phyloP scores from a whole-genome alignment of 2,888 invertebrate species.

The Cyrtodaria siliqua region DNA sequence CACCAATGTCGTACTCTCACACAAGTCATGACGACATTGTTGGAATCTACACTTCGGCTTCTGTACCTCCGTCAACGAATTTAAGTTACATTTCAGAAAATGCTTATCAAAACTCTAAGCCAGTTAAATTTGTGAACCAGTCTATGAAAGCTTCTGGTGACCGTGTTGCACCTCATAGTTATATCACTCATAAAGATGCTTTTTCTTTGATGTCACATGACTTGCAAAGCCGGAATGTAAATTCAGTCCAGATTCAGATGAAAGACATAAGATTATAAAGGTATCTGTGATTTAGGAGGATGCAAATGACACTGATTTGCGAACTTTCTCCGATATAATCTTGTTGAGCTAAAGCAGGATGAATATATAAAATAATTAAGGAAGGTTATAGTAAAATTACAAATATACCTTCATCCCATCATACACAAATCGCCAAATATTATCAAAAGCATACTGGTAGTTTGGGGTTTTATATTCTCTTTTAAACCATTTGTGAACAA shows the following conservation, averaged over 20 bases:
- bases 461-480: no score
- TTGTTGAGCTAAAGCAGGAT: no score
- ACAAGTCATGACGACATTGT: slow-evolving; percentile 33
- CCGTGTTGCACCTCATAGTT: neutral
- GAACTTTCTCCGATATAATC: no score
- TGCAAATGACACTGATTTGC: no score
- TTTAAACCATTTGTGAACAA: no score
- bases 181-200: slow-evolving; percentile 8
- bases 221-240: slow-evolving; percentile 9
- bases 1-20: slow-evolving; percentile 20
- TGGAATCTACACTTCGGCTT: slow-evolving; percentile 17
- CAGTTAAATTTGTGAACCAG: neutral
- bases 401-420: no score
- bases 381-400: no score
- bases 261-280: slow-evolving; percentile 29
- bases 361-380: no score
- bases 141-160: no score
- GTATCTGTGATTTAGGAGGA: neutral
- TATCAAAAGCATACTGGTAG: no score
- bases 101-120: neutral
- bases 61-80: slow-evolving; percentile 31
- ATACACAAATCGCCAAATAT: no score
- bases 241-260: slow-evolving; percentile 24
- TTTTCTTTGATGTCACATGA: slow-evolving; percentile 20
- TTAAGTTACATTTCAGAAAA: slow-evolving; percentile 27